Percentiles rank a stretch among this genome's conserved stretches.
These are phyloP conservation scores for Horisme vitalbata DNA, from an alignment of 2,888 invertebrate species.

Conservation along the genomic window DNA sequence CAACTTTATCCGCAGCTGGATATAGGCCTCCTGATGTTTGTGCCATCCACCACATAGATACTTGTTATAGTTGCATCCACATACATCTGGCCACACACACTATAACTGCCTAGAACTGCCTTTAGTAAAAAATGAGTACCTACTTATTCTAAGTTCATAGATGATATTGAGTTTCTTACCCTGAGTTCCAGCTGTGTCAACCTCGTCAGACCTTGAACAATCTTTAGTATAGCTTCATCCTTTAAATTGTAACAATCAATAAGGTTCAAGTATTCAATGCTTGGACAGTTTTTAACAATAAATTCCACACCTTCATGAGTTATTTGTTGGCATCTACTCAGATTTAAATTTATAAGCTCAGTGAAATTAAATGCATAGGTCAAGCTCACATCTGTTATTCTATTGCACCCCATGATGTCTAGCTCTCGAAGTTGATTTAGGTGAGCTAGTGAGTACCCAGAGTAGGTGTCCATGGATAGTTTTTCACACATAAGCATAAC, in stretches of 20 bases:
- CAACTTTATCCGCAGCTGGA: too few relatives aligned
- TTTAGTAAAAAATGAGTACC: too few relatives aligned
- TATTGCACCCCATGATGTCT: constrained; percentile 86
- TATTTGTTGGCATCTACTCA: constrained; percentile 88
- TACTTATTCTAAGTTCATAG: not conserved
- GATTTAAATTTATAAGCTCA: constrained; percentile 83
- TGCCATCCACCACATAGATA: too few relatives aligned
- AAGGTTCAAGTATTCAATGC: constrained; percentile 86
- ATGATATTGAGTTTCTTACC: constrained; percentile 53
- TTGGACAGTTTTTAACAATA: constrained; percentile 85
- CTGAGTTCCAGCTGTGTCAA: constrained; percentile 82
- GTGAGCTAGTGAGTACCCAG: constrained; percentile 80
- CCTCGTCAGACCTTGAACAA: constrained; percentile 67
- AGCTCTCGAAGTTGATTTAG: constrained; percentile 81
- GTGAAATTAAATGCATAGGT: constrained; percentile 86
- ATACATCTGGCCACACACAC: too few relatives aligned
- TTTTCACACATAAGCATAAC: constrained; percentile 85
- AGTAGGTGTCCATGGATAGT: constrained; percentile 59
- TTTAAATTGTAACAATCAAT: constrained; percentile 87
- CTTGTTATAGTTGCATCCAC: too few relatives aligned
- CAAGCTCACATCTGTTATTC: constrained; percentile 88
- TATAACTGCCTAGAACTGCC: too few relatives aligned
- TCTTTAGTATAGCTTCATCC: constrained; percentile 80
- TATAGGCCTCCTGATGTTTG: too few relatives aligned
- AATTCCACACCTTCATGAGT: constrained; percentile 85